phyloP scores from a whole-genome alignment of 2,888 invertebrate species.

The Ormyrus nitidulus region DNA sequence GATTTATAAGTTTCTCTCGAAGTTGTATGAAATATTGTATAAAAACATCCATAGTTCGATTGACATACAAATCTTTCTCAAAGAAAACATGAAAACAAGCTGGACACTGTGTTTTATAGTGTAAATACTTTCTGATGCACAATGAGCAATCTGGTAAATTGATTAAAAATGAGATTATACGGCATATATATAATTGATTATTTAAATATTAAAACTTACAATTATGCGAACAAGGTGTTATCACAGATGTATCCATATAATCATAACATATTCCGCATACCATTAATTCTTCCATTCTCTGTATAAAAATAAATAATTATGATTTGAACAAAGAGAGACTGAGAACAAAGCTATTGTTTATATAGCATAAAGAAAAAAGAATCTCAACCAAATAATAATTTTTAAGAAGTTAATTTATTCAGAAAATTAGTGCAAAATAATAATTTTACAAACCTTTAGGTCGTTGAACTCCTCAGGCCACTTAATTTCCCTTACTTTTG shows the following conservation, averaged over 20 bases:
- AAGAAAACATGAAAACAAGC: conserved; percentile 75
- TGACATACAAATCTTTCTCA: conserved; percentile 76
- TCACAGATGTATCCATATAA: conserved; percentile 75
- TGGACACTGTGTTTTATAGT: conserved; percentile 77
- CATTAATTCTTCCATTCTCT: conserved; percentile 75
- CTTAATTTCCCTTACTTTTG: conserved; percentile 51
- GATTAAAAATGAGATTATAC: not conserved
- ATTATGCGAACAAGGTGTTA: conserved; percentile 77
- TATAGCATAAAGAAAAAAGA: not conserved
- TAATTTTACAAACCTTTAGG: conserved; percentile 41
- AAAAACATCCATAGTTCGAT: conserved; percentile 75
- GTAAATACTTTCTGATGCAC: conserved; percentile 77
- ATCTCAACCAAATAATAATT: not conserved
- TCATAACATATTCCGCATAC: conserved; percentile 77
- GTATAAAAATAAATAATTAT: conserved; percentile 57
- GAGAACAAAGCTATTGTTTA: not conserved
- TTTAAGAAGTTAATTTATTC: too few relatives aligned
- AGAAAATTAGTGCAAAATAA: not conserved
- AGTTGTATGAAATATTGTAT: conserved; percentile 68
- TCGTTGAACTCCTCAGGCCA: conserved; percentile 53
- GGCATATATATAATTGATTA: not conserved
- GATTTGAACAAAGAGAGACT: not conserved
- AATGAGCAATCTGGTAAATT: conserved; percentile 75
- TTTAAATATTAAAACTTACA: conserved; percentile 72
- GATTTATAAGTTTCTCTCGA: conserved; percentile 68